Conservation (phyloP, 1,140 invertebrate species). For the Lepidurus couesii region DNA sequence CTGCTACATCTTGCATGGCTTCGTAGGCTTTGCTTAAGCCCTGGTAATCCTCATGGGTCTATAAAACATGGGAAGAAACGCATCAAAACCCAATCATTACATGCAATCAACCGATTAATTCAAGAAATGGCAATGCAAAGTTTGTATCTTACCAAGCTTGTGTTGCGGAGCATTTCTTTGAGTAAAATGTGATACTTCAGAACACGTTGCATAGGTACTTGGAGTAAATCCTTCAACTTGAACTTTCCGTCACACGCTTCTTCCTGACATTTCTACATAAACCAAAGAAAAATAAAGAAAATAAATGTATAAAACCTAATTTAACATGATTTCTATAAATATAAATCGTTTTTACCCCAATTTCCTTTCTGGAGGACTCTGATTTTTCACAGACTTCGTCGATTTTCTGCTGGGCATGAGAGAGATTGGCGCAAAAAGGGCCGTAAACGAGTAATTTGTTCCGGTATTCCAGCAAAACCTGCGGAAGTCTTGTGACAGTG, state of each 20-base stretch:
- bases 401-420: constrained; percentile 67
- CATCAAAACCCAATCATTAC: not conserved
- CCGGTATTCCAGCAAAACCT: constrained; percentile 83
- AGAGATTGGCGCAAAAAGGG: constrained; percentile 89
- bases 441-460: constrained; percentile 89
- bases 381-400: constrained; percentile 65
- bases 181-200: constrained; percentile 93
- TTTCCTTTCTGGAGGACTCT: constrained; percentile 53
- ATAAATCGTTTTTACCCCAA: constrained; percentile 45
- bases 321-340: constrained; percentile 39
- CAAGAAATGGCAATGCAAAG: not conserved
- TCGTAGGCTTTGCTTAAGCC: constrained; percentile 82
- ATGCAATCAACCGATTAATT: not conserved
- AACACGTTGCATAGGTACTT: constrained; percentile 95
- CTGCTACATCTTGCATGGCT: constrained; percentile 92
- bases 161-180: constrained; percentile 87
- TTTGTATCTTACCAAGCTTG: constrained; percentile 58
- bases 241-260: constrained; percentile 92
- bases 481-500: constrained; percentile 51
- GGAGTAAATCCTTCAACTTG: constrained; percentile 85
- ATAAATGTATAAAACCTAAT: constrained; percentile 18
- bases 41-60: constrained; percentile 66
- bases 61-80: not conserved
- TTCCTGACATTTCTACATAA: constrained; percentile 76
- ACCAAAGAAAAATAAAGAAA: constrained; percentile 37